These are phyloP conservation scores for Phymanthus crucifer DNA, from an alignment of 92 coral and sea anemone genomes.

Conservation along the genomic window DNA sequence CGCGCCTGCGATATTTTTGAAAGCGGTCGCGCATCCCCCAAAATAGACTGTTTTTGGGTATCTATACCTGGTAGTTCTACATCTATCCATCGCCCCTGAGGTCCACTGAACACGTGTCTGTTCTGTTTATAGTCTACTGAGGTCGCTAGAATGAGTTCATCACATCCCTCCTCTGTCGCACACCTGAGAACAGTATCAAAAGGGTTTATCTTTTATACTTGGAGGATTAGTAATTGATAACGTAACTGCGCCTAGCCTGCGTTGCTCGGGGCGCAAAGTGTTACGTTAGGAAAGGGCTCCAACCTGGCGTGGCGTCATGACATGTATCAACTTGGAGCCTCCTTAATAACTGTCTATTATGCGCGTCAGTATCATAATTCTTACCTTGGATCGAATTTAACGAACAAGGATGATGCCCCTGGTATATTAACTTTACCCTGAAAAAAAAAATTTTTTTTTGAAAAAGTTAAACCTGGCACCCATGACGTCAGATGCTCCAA, in stretches of 20 bases:
- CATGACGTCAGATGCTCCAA: no score
- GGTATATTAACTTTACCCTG: constrained; percentile 89
- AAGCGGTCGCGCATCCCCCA: no score
- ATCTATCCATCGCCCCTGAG: constrained; percentile 91
- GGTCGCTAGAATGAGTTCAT: constrained; percentile 81
- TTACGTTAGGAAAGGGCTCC: no score
- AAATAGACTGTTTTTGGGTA: no score
- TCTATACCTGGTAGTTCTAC: constrained; percentile 89
- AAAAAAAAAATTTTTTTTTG: neutral
- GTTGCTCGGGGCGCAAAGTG: no score
- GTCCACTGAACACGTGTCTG: constrained; percentile 93
- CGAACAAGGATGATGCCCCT: constrained; percentile 87
- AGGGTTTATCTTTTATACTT: neutral
- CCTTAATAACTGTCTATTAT: no score
- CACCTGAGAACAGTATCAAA: constrained; percentile 51
- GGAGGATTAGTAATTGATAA: no score
- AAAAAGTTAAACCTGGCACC: neutral
- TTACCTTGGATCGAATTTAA: constrained; percentile 96
- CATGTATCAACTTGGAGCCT: no score
- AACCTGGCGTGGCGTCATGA: no score
- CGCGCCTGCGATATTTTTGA: no score
- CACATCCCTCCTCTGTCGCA: constrained; percentile 93
- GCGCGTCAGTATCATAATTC: neutral
- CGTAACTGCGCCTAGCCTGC: no score
- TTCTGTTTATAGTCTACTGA: constrained; percentile 84